A percentile compares a stretch with the other conserved stretches of the same genome.
These are phyloP conservation scores for Aelia acuminata DNA, from an alignment of 2,888 invertebrate species.

Conservation along the genomic window DNA sequence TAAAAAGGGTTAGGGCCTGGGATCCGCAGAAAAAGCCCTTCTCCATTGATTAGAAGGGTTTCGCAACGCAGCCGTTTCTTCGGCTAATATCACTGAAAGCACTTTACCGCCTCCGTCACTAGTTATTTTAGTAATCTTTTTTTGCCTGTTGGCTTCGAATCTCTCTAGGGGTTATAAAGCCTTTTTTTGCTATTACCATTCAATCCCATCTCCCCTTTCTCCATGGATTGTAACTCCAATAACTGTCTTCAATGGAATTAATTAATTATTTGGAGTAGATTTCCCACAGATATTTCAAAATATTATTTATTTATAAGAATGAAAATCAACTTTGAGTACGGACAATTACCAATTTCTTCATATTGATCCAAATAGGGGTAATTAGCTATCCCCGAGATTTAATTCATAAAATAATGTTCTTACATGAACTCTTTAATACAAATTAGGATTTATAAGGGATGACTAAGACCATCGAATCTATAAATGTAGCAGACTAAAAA, in stretches of 20 bases:
- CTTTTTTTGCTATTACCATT: slow-evolving; percentile 4
- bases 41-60: slow-evolving; percentile 39
- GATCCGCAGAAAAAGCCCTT: slow-evolving; percentile 16
- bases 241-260: neutral
- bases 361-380: too few relatives aligned
- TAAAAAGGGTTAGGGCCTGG: slow-evolving; percentile 3
- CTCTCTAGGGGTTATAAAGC: neutral
- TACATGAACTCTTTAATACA: too few relatives aligned
- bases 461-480: too few relatives aligned
- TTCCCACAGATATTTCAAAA: neutral
- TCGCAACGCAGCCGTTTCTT: slow-evolving; percentile 34
- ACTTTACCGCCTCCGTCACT: slow-evolving; percentile 18
- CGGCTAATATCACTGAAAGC: slow-evolving; percentile 37
- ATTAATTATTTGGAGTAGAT: neutral
- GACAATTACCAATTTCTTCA: too few relatives aligned
- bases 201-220: neutral
- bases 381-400: too few relatives aligned
- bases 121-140: slow-evolving; percentile 38
- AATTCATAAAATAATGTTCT: too few relatives aligned
- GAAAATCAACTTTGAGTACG: too few relatives aligned
- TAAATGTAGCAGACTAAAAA: too few relatives aligned
- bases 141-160: neutral
- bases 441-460: too few relatives aligned
- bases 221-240: neutral
- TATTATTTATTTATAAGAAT: neutral